Evolutionary conservation across 2,888 invertebrate genomes (phyloP), one percentile per base, ranked within the genome.

Genomic region (Cataglyphis altisquamis): DNA sequence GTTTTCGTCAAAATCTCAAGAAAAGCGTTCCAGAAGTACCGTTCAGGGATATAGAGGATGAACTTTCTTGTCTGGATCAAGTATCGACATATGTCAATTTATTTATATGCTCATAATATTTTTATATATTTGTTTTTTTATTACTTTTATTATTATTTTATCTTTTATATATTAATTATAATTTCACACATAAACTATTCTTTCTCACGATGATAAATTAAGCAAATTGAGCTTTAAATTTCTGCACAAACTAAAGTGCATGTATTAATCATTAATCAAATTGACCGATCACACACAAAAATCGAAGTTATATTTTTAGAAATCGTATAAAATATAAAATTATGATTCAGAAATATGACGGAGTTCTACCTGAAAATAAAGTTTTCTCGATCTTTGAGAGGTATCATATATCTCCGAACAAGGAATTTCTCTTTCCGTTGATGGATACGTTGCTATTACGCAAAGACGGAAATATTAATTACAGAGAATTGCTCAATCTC

Each of bases 1-100:
- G 29, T 25, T 83, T 92, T 15, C 84, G 91, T 52, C 82, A 36
- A 9, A 86, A 60, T 55, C 70, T 90, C 4, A 91, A 91, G n/a
- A 90, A 86, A 52, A 83, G 75, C 18, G 1, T 78, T 10, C 83
- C 83, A 6, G 77, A 78, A 86, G 78, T 86, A 67, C 39, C 82
- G 0, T 89, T 90, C 45, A 15, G n/a, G 15, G 84, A 87, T 62
- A 68, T 91, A 52, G 83, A 86, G 12, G 77, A 88, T 55, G 85
- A 88, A 1, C 84, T 88, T 48, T 67, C 68, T 25, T 60, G 3
- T 29, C n/a, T 85, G n/a, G 89, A 89, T 36, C 72, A 87, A 75
- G 89, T 89, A 45, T 45, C 12, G 12, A 8, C 25, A 41, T 15
- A 25, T 8, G 12, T 67, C 8, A 1, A 15, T 52, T 68, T 15